Evolutionary conservation across 2,113 vertebrate species (phyloP).

Genomic region (Willisornis vidua): DNA sequence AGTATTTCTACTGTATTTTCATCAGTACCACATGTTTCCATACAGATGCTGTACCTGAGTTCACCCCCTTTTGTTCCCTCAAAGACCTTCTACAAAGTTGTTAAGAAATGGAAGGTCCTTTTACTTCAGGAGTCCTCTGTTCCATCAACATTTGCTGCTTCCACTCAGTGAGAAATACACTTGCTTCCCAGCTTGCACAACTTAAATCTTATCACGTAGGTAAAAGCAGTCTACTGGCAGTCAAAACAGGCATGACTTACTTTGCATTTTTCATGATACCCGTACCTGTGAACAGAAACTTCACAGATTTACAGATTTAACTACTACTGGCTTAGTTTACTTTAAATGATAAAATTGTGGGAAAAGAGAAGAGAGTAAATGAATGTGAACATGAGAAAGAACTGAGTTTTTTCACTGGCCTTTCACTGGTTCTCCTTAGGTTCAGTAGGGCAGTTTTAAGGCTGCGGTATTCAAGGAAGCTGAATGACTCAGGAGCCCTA

Average conservation of each 20-base stretch:
- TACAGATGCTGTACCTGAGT: neutral
- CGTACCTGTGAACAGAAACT: slow-evolving; percentile 61
- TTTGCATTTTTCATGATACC: slow-evolving; percentile 63
- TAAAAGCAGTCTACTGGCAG: slow-evolving; percentile 59
- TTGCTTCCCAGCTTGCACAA: slow-evolving; percentile 48
- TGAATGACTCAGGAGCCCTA: neutral
- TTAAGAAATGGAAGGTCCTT: neutral
- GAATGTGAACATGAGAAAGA: neutral
- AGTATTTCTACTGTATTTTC: neutral
- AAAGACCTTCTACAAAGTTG: neutral
- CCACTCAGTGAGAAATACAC: neutral
- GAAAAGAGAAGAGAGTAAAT: neutral
- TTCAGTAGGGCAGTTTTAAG: neutral
- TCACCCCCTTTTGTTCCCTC: neutral
- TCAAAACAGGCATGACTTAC: slow-evolving; percentile 59
- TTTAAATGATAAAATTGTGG: neutral
- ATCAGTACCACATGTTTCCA: neutral
- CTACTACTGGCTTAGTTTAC: slow-evolving; percentile 32
- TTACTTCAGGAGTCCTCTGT: neutral
- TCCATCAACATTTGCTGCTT: slow-evolving; percentile 21
- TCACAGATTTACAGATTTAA: slow-evolving; percentile 64
- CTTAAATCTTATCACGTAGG: slow-evolving; percentile 55
- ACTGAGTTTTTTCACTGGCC: neutral
- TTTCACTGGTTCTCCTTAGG: neutral
- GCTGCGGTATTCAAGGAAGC: neutral